phyloP scores from a whole-genome alignment of 2,888 invertebrate species.

The Orchesella flavescens region DNA sequence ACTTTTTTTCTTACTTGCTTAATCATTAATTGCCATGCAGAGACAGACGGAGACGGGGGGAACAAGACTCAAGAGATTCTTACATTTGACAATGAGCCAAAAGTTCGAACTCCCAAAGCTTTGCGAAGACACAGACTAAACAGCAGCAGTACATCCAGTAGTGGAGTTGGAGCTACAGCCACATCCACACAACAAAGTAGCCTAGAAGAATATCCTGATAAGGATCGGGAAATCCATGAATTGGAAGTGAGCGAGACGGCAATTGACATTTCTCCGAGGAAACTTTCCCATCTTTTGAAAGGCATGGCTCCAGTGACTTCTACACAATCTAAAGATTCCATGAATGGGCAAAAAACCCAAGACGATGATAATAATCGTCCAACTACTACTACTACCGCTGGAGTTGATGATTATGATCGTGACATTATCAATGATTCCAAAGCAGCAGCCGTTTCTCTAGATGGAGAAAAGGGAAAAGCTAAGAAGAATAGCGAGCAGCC shows the following conservation, averaged over 20 bases:
- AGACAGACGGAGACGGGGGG: background rate
- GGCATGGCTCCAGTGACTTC: background rate
- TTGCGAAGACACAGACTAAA: background rate
- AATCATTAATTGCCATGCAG: too few species aligned
- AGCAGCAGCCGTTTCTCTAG: background rate
- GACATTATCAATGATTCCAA: too few species aligned
- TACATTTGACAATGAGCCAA: conserved; percentile 64
- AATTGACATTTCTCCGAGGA: conserved; percentile 45
- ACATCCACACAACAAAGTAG: conserved; percentile 20
- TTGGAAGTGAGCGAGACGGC: conserved; percentile 59
- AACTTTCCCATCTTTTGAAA: conserved; percentile 3
- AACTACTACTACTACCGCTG: background rate
- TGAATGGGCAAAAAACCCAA: too few species aligned
- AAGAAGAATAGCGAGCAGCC: background rate
- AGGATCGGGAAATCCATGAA: conserved; percentile 54
- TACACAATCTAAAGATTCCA: too few species aligned
- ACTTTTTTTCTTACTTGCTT: too few species aligned
- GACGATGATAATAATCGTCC: background rate
- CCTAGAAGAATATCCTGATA: background rate
- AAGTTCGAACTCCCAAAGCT: conserved; percentile 36
- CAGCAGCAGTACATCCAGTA: conserved; percentile 15
- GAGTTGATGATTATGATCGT: background rate
- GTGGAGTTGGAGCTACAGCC: background rate
- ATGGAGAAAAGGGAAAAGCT: background rate
- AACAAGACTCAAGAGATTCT: conserved; percentile 57